A percentile compares a stretch with the other conserved stretches of the same genome.
These are phyloP conservation scores for Apis mellifera DNA, from an alignment of 1,140 invertebrate genomes.

Conservation along the genomic window Amel_HAv3.1 CM009931.2:20998501-20999000, in stretches of 20 bases:
- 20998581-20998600: conserved; percentile 22
- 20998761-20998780: background rate
- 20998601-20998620: conserved; percentile 18
- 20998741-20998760: no score
- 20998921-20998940: conserved; percentile 58
- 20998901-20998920: conserved; percentile 47
- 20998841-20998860: conserved; percentile 12
- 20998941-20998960: conserved; percentile 70
- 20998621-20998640: background rate
- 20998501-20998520: conserved; percentile 41
- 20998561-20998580: conserved; percentile 29
- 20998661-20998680: background rate
- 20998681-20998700: background rate
- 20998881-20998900: conserved; percentile 35
- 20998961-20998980: conserved; percentile 70
- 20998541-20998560: conserved; percentile 30
- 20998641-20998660: background rate
- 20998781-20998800: background rate
- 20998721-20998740: no score
- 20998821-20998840: background rate
- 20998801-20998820: background rate
- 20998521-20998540: conserved; percentile 55
- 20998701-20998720: no score
- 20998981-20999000: conserved; percentile 71
- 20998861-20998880: conserved; percentile 17